Evolutionary conservation across 2,113 vertebrate genomes (phyloP), one percentile per base, ranked within the genome.

Genomic region (Phylloscopus whistleri): DNA sequence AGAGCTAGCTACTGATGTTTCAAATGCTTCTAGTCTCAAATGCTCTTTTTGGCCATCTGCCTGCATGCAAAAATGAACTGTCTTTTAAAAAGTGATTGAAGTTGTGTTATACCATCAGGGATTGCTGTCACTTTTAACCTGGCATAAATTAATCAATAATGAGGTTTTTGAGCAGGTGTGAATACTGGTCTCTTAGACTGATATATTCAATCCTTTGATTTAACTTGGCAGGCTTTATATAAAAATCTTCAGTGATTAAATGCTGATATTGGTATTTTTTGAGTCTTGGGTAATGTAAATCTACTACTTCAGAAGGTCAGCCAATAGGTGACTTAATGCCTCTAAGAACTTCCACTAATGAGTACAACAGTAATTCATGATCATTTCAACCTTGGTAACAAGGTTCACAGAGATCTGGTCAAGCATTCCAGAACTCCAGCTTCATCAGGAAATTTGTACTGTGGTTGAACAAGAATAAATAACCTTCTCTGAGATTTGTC

Each of bases 341-440:
- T 92, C 39, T 86, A 56, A 86, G 78, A 95, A 86, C 60, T 84
- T 88, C 75, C 70, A 77, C 84, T 97, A 93, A 93, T 52, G 68
- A 90, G 31, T 68, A 70, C 93, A 93, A 77, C 82, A 92, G 87
- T 90, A 93, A 95, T 91, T 91, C 87, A 88, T 75, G 75, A 74
- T 88, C 76, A 88, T 94, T 94, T 94, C 85, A 93, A 0, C 76
- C 75, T 74, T 83, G 39, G 48, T 91, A 94, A 96, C 60, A 92
- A 74, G 85, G 92, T 90, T 96, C 92, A 94, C 51, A 84, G 83
- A 92, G 92, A 92, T 90, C 94, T 94, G 82, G 87, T 94, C 92
- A 96, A 94, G 56, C 82, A 92, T 86, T 94, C 75, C 72, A 88
- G 87, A 88, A 31, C 63, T 86, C 52, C 68, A 83, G 30, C 39